Percentiles rank a stretch among this genome's conserved stretches.
Conservation (phyloP, 2,113 vertebrate genomes). For the Ondatra zibethicus region DNA sequence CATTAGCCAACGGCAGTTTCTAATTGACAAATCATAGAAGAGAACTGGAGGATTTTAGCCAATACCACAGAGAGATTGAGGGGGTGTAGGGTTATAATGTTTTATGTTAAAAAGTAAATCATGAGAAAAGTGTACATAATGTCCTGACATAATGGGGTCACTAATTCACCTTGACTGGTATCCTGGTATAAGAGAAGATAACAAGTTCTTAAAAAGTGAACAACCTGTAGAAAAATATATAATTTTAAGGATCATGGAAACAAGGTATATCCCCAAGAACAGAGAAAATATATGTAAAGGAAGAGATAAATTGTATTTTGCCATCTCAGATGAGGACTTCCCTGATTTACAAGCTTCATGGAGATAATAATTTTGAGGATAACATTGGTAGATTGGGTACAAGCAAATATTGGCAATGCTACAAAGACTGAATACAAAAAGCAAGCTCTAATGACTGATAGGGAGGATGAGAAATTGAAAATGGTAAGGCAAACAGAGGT, state of each 20-base stretch:
- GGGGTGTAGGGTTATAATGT: too few species aligned
- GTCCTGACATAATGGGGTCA: background rate
- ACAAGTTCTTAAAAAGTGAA: background rate
- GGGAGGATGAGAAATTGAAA: background rate
- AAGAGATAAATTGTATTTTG: background rate
- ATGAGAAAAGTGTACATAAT: background rate
- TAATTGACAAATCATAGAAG: background rate
- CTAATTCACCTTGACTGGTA: background rate
- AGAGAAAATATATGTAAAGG: background rate
- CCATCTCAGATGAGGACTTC: background rate
- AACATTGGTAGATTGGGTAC: background rate
- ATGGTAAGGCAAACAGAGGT: background rate
- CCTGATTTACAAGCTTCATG: background rate
- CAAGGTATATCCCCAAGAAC: background rate
- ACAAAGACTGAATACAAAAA: background rate
- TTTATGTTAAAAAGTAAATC: background rate
- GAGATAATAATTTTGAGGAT: background rate
- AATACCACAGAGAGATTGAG: background rate
- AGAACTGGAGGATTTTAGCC: background rate
- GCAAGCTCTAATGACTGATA: background rate
- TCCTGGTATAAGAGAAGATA: background rate
- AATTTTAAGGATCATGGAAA: rapidly evolving
- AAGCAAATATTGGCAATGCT: background rate
- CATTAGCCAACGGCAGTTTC: background rate
- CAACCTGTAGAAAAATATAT: background rate